Conservation (phyloP, 2,797 vertebrate genomes). For the Glossophaga mutica region DNA sequence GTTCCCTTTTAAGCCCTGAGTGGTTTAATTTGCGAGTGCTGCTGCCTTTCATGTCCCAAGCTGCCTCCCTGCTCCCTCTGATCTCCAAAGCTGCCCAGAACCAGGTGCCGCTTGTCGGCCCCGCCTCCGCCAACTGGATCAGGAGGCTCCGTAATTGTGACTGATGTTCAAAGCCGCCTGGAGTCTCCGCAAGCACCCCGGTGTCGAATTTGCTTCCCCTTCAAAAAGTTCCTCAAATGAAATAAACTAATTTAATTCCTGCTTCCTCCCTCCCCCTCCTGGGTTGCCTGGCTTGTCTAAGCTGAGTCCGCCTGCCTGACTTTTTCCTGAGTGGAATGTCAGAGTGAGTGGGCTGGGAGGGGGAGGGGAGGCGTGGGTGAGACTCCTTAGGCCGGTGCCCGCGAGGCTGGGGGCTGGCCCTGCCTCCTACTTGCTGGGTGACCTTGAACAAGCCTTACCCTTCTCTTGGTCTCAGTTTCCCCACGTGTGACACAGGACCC, state of each 20-base stretch:
- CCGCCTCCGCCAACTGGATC: conserved; percentile 78
- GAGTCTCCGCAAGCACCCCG: conserved; percentile 65
- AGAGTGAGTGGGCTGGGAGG: background rate
- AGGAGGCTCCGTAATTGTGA: conserved; percentile 79
- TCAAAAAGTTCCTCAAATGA: conserved; percentile 80
- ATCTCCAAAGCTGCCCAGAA: conserved; percentile 78
- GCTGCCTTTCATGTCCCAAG: conserved; percentile 81
- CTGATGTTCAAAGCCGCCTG: conserved; percentile 79
- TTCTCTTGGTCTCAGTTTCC: background rate
- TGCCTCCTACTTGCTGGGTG: background rate
- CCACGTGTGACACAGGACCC: background rate
- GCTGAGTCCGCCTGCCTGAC: background rate
- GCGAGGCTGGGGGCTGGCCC: background rate
- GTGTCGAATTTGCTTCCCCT: conserved; percentile 71
- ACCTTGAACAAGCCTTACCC: background rate
- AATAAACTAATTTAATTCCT: conserved; percentile 80
- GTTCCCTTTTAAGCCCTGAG: conserved; percentile 79
- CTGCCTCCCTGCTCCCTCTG: conserved; percentile 77
- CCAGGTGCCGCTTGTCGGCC: conserved; percentile 77
- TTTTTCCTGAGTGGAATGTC: background rate
- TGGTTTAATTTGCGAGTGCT: conserved; percentile 80
- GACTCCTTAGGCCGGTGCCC: background rate
- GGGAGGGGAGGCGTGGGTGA: background rate
- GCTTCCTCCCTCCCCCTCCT: conserved; percentile 25
- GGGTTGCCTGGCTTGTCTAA: conserved; percentile 13